Evolutionary conservation across 2,113 vertebrate genomes (phyloP).

Genomic region (Mugil cephalus): DNA sequence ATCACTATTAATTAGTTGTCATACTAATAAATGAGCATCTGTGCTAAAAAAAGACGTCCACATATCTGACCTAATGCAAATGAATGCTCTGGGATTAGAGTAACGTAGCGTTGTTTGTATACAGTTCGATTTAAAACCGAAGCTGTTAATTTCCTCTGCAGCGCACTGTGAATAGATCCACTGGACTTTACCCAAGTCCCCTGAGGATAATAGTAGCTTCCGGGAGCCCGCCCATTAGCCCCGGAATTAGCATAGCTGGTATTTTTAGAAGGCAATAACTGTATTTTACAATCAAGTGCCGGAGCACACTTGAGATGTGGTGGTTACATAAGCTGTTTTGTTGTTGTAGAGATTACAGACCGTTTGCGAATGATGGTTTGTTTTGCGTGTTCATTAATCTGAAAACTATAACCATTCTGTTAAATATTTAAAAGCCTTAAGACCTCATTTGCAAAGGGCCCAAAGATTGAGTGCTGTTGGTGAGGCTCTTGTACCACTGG

Average conservation of each 20-base stretch:
- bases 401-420: slow-evolving; percentile 66
- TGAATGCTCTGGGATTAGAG: slow-evolving; percentile 1
- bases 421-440: slow-evolving; percentile 75
- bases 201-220: slow-evolving; percentile 47
- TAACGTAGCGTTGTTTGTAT: neutral
- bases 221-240: slow-evolving; percentile 23
- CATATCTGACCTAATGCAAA: slow-evolving; percentile 13
- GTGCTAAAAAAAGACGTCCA: neutral
- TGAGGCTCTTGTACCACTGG: slow-evolving; percentile 36
- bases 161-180: slow-evolving; percentile 39
- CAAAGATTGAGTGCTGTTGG: slow-evolving; percentile 60
- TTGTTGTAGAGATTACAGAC: slow-evolving; percentile 57
- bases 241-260: slow-evolving; percentile 49
- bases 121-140: slow-evolving; percentile 7
- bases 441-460: slow-evolving; percentile 63
- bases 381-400: slow-evolving; percentile 67
- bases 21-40: neutral
- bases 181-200: slow-evolving; percentile 46
- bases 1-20: neutral
- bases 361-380: slow-evolving; percentile 53
- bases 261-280: slow-evolving; percentile 60
- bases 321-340: slow-evolving; percentile 47
- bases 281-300: slow-evolving; percentile 38
- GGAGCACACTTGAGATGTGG: slow-evolving; percentile 29
- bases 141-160: slow-evolving; percentile 44